These are phyloP conservation scores for Sinocyclocheilus grahami DNA, from an alignment of 2,113 vertebrate genomes.

Conservation along the genomic window DNA sequence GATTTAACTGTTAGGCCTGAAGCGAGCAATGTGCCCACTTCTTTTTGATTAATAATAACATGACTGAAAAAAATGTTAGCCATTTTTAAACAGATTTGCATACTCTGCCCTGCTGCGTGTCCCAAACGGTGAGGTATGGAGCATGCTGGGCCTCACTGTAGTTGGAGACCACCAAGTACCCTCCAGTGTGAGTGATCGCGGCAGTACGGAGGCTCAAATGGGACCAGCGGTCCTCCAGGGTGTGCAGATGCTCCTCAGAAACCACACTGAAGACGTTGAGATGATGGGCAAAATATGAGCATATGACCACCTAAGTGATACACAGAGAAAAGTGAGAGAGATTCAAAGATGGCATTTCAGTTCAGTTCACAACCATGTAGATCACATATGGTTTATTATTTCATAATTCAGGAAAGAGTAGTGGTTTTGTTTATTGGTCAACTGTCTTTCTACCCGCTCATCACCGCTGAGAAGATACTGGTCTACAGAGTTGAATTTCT, in stretches of 20 bases:
- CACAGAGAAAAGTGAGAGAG: conserved; percentile 1
- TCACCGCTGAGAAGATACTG: conserved; percentile 71
- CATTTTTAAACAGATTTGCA: too few species aligned
- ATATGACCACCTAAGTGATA: conserved; percentile 61
- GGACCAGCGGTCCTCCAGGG: conserved; percentile 65
- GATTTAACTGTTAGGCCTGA: background rate
- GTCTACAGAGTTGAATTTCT: conserved; percentile 67
- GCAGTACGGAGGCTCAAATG: conserved; percentile 65
- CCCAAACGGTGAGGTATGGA: conserved; percentile 64
- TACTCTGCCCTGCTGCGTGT: conserved; percentile 61
- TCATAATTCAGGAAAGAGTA: background rate
- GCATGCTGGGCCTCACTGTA: conserved; percentile 64
- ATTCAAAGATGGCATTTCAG: background rate
- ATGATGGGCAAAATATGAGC: conserved; percentile 67
- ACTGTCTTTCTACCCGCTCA: conserved; percentile 62
- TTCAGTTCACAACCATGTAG: background rate
- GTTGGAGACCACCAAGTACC: conserved; percentile 64
- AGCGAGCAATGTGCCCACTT: background rate
- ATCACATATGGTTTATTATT: background rate
- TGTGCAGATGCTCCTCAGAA: conserved; percentile 61
- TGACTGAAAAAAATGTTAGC: too few species aligned
- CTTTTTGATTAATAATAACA: background rate
- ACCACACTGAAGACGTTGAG: conserved; percentile 65
- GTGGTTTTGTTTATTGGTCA: background rate
- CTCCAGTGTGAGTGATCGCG: conserved; percentile 61